Base-by-base conservation (phyloP, 1,140 invertebrate genomes). In the Lanistes nyassanus region DNA sequence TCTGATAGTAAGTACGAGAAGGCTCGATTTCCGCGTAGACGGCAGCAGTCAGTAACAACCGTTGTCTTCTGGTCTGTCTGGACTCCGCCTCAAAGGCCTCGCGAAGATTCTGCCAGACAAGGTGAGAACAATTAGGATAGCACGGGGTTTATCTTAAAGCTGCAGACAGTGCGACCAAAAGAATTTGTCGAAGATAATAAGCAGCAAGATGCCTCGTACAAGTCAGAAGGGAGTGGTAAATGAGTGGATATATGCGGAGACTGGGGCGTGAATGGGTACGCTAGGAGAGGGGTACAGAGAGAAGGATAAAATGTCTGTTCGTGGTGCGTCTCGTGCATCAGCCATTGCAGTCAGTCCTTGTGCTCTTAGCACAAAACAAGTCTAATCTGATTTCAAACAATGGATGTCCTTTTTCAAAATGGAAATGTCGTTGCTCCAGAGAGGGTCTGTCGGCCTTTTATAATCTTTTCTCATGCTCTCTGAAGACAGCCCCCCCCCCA, bases 31-130 rank as follows among this genome's bases (percentile, higher is more conserved):
- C 96, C n/a, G 96, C 96, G 0, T 96, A 96, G 23, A 81, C 76
- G 3, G 83, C 81, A 11, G 60, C 96, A 29, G 96, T 96, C 0
- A 98, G 90, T 23, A 98, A 88, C 13, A 98, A 91, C 64, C 94
- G 89, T 11, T 64, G 26, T 47, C 64, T 55, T 16, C 75, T 67
- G 1, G 67, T 76, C 16, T 26, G 34, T 9, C 11, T 31, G 0
- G 80, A 73, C 62, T 84, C 82, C 7, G 75, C 51, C 19, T 77
- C 72, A 70, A 83, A 83, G 0, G 39, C 74, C 60, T 39, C 29
- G 37, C 56, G 74, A 23, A 82, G 53, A 42, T 69, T 75, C 81
- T 83, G 53, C 11, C 13, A 51, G 36, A 58, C 19, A 60, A 2
- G 51, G 69, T 31, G 39, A 39, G 13, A 71, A 47, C 21, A 11